Conservation (phyloP, 1,140 invertebrate genomes). For the Dendroctonus valens region DNA sequence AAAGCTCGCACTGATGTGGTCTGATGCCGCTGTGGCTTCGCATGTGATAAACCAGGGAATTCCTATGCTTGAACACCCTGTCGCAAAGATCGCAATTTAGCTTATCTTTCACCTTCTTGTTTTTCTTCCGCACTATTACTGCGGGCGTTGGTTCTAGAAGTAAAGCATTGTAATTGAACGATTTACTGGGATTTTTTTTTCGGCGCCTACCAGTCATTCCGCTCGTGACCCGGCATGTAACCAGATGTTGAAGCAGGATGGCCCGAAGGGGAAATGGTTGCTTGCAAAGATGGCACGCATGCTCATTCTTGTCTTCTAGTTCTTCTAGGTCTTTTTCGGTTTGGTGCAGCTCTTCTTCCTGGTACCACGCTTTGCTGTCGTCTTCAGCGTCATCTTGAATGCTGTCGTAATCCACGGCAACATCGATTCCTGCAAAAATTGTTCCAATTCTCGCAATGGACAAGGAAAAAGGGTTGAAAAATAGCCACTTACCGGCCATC, state of each 20-base stretch:
- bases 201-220: conserved; percentile 47
- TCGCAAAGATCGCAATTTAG: conserved; percentile 66
- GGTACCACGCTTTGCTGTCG: conserved; percentile 48
- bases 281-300: conserved; percentile 47
- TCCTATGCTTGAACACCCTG: conserved; percentile 74
- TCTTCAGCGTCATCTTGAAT: conserved; percentile 39
- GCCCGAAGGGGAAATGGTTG: conserved; percentile 46
- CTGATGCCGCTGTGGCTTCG: conserved; percentile 73
- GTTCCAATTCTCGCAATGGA: no score
- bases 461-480: not conserved
- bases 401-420: conserved; percentile 44
- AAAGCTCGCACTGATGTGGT: conserved; percentile 77
- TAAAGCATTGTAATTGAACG: not conserved
- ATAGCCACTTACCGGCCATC: conserved; percentile 62
- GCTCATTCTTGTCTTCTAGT: conserved; percentile 48
- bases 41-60: conserved; percentile 82
- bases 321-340: conserved; percentile 52
- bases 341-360: conserved; percentile 49
- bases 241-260: conserved; percentile 46
- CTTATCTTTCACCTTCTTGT: conserved; percentile 38
- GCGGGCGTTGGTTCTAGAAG: conserved; percentile 29
- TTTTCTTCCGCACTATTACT: conserved; percentile 36
- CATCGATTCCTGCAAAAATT: conserved; percentile 50
- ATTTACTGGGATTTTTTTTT: not conserved
- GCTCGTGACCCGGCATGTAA: conserved; percentile 44